phyloP scores from a whole-genome alignment of 2,113 vertebrate genomes.

The Prochilodus magdalenae region DNA sequence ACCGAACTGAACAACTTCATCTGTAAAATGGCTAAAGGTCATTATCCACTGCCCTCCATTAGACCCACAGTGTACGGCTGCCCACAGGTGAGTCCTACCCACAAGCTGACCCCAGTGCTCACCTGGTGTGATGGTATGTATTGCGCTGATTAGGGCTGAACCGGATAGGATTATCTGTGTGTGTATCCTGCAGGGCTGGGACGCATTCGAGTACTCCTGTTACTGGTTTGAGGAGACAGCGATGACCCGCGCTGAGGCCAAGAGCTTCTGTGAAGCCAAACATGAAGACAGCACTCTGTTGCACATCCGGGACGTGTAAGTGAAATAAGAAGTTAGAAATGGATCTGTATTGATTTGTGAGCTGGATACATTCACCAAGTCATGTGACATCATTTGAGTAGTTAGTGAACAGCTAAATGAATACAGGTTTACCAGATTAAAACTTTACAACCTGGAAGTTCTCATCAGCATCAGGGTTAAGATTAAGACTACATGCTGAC shows the following conservation, averaged over 20 bases:
- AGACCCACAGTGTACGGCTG: constrained; percentile 76
- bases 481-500: too few relatives aligned
- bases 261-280: constrained; percentile 68
- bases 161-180: background rate
- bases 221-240: constrained; percentile 76
- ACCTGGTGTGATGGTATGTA: too few relatives aligned
- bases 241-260: constrained; percentile 71
- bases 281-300: constrained; percentile 64
- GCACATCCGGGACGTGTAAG: constrained; percentile 78
- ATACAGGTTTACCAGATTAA: too few relatives aligned
- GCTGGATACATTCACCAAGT: too few relatives aligned
- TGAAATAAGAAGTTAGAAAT: background rate
- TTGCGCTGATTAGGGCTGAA: too few relatives aligned
- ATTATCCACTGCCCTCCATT: constrained; percentile 76
- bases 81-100: constrained; percentile 65
- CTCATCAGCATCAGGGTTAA: too few relatives aligned
- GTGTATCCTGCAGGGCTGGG: constrained; percentile 72
- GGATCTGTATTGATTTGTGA: too few relatives aligned
- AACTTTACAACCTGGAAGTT: too few relatives aligned
- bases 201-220: constrained; percentile 76
- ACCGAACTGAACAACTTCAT: constrained; percentile 76
- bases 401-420: too few relatives aligned
- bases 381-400: too few relatives aligned
- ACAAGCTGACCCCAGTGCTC: too few relatives aligned
- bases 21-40: constrained; percentile 77